Base-by-base conservation (phyloP, 2,888 invertebrate genomes). In the Diploptera punctata region DNA sequence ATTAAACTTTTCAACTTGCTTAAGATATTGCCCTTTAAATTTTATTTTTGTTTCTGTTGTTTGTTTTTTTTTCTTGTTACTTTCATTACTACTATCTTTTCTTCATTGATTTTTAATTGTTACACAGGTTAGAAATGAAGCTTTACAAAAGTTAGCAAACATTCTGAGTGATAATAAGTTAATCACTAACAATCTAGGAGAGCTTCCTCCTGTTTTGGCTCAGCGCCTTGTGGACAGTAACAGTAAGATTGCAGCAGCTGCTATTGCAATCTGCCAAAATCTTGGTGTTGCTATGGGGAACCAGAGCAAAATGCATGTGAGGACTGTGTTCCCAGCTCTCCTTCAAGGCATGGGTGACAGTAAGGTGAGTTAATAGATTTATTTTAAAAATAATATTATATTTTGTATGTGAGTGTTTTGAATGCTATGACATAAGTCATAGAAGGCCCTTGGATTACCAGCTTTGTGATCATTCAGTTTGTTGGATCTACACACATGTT, bases 181-280 rank as follows among this genome's bases (percentile, higher is more conserved):
- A 9, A 94, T 98, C 75, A 94, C 93, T 78, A 85, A 93, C 0
- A 90, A 90, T 18, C 86, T 98, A 49, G 97, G 96, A 0, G 95
- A 95, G 80, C 83, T 97, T 44, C 93, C 95, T 0, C 90, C 92
- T 68, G 92, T 93, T 0, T 82, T 98, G 13, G 90, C 90, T 0
- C 88, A 89, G 0, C 87, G 98, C 1, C 84, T 98, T 18, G 84
- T 91, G 0, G 98, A 98, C 81, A 95, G 96, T 61, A 98, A 98
- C 84, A 95, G 94, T 26, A 97, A 95, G 82, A 89, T 98, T 76
- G 95, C 95, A 0, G 93, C 93, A 79, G 90, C 91, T 18, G 89
- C 97, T 0, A 83, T 98, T 57, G 90, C 90, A 71, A 91, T 98
- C 73, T 95, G 96, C 79, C 93, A 95, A 78, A 87, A 87, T 33